These are phyloP conservation scores for Plagodis dolabraria DNA, from an alignment of 2,888 invertebrate species.

Conservation along the genomic window DNA sequence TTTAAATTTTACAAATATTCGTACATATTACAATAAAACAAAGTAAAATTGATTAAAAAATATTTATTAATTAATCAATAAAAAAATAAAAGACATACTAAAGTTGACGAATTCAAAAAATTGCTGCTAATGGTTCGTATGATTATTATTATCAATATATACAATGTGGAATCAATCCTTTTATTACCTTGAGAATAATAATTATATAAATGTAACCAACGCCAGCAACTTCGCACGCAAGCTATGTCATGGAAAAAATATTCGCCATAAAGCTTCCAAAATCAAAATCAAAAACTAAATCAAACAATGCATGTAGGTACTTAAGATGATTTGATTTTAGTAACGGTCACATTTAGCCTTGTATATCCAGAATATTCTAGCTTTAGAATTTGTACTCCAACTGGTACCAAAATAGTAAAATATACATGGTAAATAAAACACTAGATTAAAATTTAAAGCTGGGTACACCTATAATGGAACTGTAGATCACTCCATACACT, in stretches of 20 bases:
- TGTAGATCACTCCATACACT: background rate
- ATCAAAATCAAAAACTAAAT: background rate
- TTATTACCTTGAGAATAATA: too few species aligned
- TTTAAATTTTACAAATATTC: too few species aligned
- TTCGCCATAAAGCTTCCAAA: conserved; percentile 4
- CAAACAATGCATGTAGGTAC: conserved; percentile 10
- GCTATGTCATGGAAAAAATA: conserved; percentile 6
- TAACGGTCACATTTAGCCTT: background rate
- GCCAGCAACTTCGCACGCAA: conserved; percentile 17
- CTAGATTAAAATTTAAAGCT: background rate
- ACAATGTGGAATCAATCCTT: too few species aligned
- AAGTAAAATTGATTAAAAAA: too few species aligned
- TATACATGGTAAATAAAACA: background rate
- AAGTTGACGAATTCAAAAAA: too few species aligned
- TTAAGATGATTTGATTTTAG: background rate
- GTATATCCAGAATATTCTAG: background rate
- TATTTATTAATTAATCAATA: too few species aligned
- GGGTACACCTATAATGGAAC: too few species aligned
- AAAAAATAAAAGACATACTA: too few species aligned
- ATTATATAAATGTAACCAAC: background rate
- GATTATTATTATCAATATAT: too few species aligned
- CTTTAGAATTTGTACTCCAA: background rate
- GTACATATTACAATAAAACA: too few species aligned
- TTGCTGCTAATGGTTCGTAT: too few species aligned
- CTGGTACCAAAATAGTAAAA: background rate